Conservation (phyloP, 2,888 invertebrate genomes). For the Ceramica pisi region DNA sequence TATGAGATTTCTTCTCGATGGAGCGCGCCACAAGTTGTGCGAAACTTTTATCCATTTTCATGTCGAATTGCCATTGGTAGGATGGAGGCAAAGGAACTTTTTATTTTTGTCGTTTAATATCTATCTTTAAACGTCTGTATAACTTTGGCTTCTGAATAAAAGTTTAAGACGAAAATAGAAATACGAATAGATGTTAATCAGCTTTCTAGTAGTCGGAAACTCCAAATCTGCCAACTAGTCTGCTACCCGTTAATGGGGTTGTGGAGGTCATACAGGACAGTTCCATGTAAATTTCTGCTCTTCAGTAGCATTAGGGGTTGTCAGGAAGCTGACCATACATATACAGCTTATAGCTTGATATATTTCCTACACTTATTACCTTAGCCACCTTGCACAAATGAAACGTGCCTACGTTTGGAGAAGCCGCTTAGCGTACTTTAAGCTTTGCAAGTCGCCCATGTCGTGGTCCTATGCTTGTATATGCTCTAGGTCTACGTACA, state of each 20-base stretch:
- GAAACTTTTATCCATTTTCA: constrained; percentile 44
- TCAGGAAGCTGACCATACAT: no score
- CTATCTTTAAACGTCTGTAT: constrained; percentile 9
- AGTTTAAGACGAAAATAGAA: not conserved
- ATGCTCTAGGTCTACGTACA: not conserved
- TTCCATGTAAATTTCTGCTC: no score
- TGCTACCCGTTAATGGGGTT: not conserved
- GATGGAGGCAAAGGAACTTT: constrained; percentile 2
- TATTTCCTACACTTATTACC: no score
- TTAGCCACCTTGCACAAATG: no score
- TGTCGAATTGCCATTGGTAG: constrained; percentile 30
- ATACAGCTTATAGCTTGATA: no score
- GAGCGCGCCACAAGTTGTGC: constrained; percentile 42
- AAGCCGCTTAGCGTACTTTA: no score
- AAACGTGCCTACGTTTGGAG: no score
- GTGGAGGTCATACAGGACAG: not conserved
- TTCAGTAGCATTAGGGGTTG: no score
- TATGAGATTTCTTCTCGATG: constrained; percentile 47
- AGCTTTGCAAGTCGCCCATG: no score
- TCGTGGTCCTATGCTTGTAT: not conserved
- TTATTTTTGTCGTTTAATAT: constrained; percentile 12
- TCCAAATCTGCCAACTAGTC: not conserved
- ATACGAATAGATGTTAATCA: not conserved
- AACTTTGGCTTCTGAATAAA: constrained; percentile 2
- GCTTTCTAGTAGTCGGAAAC: not conserved